Evolutionary conservation across 2,113 vertebrate species (phyloP).

Genomic region (Tragelaphus buxtoni): DNA sequence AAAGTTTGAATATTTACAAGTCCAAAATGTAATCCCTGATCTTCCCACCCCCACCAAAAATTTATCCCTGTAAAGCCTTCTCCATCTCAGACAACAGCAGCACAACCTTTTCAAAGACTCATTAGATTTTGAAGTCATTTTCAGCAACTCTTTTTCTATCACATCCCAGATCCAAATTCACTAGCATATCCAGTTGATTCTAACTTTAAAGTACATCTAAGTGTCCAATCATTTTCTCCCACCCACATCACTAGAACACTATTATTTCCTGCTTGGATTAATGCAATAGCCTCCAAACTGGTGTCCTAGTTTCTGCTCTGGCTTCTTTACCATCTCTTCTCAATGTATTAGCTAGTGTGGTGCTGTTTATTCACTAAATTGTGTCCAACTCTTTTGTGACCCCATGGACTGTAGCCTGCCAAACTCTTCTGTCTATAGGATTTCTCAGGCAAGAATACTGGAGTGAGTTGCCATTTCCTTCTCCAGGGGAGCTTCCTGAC

Average conservation of each 20-base stretch:
- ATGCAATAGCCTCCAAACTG: not conserved
- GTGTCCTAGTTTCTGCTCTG: not conserved
- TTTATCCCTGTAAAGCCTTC: not conserved
- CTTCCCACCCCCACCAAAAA: not conserved
- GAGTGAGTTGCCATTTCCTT: not conserved
- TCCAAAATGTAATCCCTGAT: not conserved
- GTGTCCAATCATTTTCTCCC: not conserved
- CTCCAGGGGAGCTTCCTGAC: not conserved
- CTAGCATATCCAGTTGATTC: not conserved
- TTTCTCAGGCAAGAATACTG: not conserved
- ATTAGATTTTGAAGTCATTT: not conserved
- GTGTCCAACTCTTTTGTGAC: not conserved
- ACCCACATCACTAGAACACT: not conserved
- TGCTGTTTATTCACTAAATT: not conserved
- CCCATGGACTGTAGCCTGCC: not conserved
- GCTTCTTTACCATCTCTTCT: not conserved
- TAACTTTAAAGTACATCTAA: not conserved
- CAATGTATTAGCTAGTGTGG: not conserved
- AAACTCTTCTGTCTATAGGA: not conserved
- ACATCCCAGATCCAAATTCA: not conserved
- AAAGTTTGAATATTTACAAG: not conserved
- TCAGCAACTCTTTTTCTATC: not conserved
- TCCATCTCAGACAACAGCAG: not conserved
- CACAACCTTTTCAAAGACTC: not conserved
- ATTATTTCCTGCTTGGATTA: not conserved